These are phyloP conservation scores for Diceros bicornis DNA, from an alignment of 2,797 vertebrate species.

Conservation along the genomic window DNA sequence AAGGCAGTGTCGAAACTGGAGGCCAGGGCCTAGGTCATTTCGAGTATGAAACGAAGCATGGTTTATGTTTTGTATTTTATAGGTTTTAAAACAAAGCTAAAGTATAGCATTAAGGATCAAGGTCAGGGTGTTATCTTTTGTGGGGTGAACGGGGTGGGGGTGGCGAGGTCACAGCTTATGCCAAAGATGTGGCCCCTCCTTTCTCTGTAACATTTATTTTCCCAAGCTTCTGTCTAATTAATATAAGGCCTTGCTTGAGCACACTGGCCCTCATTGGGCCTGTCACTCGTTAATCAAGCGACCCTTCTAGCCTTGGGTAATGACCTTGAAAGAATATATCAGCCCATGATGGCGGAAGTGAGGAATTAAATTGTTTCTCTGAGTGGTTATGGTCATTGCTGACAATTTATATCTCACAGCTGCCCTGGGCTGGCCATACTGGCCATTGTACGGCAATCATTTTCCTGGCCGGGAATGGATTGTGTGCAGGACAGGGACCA, in stretches of 20 bases:
- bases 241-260: slow-evolving; percentile 95
- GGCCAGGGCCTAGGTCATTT: slow-evolving; percentile 69
- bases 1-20: slow-evolving; percentile 66
- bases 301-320: slow-evolving; percentile 99
- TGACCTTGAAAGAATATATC: slow-evolving; percentile 99
- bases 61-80: slow-evolving; percentile 64
- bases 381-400: slow-evolving; percentile 99
- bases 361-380: slow-evolving; percentile 99
- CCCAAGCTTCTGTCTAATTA: slow-evolving; percentile 96
- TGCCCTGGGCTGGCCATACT: slow-evolving; percentile 90
- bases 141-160: slow-evolving; percentile 89
- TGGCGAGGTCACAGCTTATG: slow-evolving; percentile 74
- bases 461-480: slow-evolving; percentile 87
- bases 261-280: slow-evolving; percentile 96
- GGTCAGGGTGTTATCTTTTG: slow-evolving; percentile 75
- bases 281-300: slow-evolving; percentile 99
- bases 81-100: slow-evolving; percentile 72
- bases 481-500: slow-evolving; percentile 80
- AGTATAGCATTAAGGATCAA: slow-evolving; percentile 48
- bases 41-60: slow-evolving; percentile 69
- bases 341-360: slow-evolving; percentile 98
- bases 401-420: slow-evolving; percentile 96
- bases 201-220: slow-evolving; percentile 93
- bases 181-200: slow-evolving; percentile 83
- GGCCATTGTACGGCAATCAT: slow-evolving; percentile 89